phyloP scores from a whole-genome alignment of 53 echinoderm and acorn worm species.

The Mesocentrotus franciscanus region DNA sequence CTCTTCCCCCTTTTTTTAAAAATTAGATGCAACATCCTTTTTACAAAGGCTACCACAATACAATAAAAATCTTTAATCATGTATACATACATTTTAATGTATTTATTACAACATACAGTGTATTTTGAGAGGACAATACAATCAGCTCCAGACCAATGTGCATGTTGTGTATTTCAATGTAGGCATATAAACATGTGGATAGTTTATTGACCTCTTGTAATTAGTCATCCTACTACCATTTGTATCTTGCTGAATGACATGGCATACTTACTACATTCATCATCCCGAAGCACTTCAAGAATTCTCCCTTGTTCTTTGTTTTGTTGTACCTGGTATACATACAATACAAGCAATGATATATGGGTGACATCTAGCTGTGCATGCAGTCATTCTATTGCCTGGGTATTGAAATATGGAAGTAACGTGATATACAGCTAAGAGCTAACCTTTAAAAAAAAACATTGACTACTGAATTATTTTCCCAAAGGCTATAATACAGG shows the following conservation, averaged over 20 bases:
- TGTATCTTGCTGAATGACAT: neutral
- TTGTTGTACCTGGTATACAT: neutral
- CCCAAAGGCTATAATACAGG: too few relatives aligned
- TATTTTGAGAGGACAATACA: neutral
- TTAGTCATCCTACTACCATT: neutral
- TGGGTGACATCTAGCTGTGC: too few relatives aligned
- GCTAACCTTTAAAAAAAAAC: too few relatives aligned
- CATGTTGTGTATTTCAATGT: too few relatives aligned
- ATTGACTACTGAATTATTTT: too few relatives aligned
- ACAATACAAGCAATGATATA: neutral
- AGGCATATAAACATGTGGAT: neutral
- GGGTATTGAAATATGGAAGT: too few relatives aligned
- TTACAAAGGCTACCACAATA: neutral
- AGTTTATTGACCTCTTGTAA: slow-evolving; percentile 10
- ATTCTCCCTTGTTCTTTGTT: neutral
- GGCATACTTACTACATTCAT: neutral
- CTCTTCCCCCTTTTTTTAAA: too few relatives aligned
- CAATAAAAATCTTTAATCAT: neutral
- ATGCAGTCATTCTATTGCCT: too few relatives aligned
- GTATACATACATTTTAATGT: too few relatives aligned
- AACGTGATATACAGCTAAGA: too few relatives aligned
- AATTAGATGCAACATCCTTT: neutral
- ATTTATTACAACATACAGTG: neutral
- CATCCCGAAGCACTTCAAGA: neutral
- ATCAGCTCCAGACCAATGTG: neutral